These are phyloP conservation scores for Mesembrinibis cayennensis DNA, from an alignment of 2,113 vertebrate genomes.

Conservation along the genomic window DNA sequence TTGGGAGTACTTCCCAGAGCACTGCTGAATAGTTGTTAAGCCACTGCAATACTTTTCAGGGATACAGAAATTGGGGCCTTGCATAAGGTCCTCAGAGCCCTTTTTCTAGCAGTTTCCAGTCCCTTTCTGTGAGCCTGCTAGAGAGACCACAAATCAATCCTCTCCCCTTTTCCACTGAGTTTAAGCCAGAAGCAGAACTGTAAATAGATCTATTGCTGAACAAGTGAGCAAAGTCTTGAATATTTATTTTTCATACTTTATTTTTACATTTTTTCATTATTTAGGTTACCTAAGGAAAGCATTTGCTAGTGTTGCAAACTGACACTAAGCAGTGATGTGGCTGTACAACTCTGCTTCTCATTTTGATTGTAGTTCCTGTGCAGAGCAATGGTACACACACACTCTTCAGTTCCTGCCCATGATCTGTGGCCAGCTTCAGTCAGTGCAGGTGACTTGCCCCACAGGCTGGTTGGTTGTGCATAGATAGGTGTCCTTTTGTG, in stretches of 20 bases:
- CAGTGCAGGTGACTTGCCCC: neutral
- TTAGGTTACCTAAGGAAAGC: neutral
- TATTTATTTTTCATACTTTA: neutral
- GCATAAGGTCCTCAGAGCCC: neutral
- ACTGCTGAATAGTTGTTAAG: neutral
- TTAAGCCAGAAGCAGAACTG: slow-evolving; percentile 1
- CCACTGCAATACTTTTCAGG: neutral
- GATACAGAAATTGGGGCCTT: neutral
- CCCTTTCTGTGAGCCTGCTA: neutral
- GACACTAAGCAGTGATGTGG: neutral
- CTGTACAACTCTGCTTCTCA: too few species aligned
- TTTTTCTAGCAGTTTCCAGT: slow-evolving; percentile 4
- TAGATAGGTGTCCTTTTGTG: neutral
- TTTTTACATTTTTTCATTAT: neutral
- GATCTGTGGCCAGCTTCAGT: neutral
- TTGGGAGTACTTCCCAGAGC: neutral
- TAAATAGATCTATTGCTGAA: neutral
- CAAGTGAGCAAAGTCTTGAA: neutral
- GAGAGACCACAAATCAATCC: neutral
- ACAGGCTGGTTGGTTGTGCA: neutral
- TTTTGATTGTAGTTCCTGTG: neutral
- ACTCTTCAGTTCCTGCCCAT: neutral
- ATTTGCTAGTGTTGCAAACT: neutral
- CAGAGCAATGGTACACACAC: neutral
- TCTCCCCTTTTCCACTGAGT: neutral